Evolutionary conservation across 2,888 invertebrate species (phyloP).

Genomic region (Synergus gifuensis): DNA sequence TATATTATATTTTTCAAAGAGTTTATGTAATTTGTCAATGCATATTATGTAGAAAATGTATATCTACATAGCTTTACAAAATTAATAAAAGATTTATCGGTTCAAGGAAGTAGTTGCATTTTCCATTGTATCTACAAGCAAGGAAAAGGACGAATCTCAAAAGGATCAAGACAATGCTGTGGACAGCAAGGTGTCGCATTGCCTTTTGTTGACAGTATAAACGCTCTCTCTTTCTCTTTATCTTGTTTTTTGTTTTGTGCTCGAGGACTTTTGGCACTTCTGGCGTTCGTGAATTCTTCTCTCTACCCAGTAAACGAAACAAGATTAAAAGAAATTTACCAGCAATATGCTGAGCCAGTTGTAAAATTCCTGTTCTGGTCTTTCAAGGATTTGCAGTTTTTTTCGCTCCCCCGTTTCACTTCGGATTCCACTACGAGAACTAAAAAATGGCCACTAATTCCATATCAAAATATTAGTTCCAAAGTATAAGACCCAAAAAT

Average conservation of each 20-base stretch:
- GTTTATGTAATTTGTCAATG: too few relatives aligned
- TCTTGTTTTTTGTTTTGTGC: constrained; percentile 2
- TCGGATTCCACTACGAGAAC: too few relatives aligned
- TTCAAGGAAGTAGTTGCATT: neutral
- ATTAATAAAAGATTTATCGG: too few relatives aligned
- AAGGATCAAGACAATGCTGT: constrained; percentile 53
- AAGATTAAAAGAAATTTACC: too few relatives aligned
- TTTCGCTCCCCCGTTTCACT: too few relatives aligned
- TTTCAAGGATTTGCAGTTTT: neutral
- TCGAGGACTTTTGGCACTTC: constrained; percentile 51
- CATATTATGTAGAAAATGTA: too few relatives aligned
- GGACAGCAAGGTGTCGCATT: constrained; percentile 60
- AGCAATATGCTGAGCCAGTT: too few relatives aligned
- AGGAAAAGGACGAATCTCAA: constrained; percentile 45
- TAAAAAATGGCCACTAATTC: too few relatives aligned
- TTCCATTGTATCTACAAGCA: constrained; percentile 14
- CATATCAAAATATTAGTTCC: too few relatives aligned
- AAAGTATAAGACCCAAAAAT: too few relatives aligned
- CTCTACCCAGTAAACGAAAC: constrained; percentile 55
- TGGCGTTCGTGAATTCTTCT: constrained; percentile 61
- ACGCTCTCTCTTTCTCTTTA: constrained; percentile 39
- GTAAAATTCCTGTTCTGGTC: neutral
- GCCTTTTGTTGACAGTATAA: constrained; percentile 46
- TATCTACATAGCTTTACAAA: too few relatives aligned
- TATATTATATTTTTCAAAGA: too few relatives aligned